Base-by-base conservation (phyloP, 2,888 invertebrate species). In the Lepetodrilus schrolli region DNA sequence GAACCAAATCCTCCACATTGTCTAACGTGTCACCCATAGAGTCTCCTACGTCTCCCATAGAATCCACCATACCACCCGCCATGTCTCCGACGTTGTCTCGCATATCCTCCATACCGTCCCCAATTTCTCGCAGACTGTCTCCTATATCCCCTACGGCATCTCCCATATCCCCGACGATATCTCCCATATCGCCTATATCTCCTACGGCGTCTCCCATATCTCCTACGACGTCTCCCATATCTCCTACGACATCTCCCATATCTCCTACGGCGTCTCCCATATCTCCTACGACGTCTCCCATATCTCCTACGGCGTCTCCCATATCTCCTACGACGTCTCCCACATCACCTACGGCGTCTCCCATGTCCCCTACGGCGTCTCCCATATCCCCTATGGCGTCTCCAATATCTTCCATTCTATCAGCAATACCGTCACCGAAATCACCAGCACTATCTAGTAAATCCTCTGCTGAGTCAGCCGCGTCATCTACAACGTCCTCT, bases 241-340 rank as follows among this genome's bases (percentile, higher is more conserved):
- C 48, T 17, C n/a, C 58, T 20, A 10, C 23, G 21, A 7, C 51
- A 7, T 47, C 51, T 20, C 21, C 43, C 13, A 36, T 5, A 17
- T 37, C 43, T n/a, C 69, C 66, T 1, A 47, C 66, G 4, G 38
- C 23, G 36, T 38, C 26, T 1, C 50, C 72, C 13, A 30, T 8
- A 17, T 20, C 72, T 0, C 65, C 72, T 7, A 72, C 10, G 2
- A 43, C 4, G 4, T 43, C 43, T 43, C 43, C 43, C n/a, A n/a
- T 36, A 49, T 71, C 70, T 5, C 65, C 72, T n/a, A 72, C 13
- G n/a, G n/a, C n/a, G n/a, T n/a, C n/a, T n/a, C n/a, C n/a, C 13
- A 30, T 34, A 30, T 58, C 58, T 17, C 34, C 58, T 30, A 58
- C 13, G 34, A 26, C 34, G 7, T 58, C 58, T 13, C 58, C 58